Base-by-base conservation (phyloP, 2,888 invertebrate species). In the Aphrophora alni region DNA sequence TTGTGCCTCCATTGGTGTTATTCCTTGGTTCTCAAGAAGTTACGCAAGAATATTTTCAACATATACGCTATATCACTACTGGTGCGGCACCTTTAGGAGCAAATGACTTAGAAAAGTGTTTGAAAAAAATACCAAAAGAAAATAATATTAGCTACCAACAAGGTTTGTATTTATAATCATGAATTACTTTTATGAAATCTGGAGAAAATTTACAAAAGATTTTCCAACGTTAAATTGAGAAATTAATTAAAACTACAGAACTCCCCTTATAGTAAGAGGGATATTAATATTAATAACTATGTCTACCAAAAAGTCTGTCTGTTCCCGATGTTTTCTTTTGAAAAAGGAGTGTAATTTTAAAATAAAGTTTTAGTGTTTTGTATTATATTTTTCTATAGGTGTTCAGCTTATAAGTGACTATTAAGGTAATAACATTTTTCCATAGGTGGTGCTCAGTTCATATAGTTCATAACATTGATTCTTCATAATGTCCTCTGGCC, bases 11-110 rank as follows among this genome's bases (percentile, higher is more conserved):
- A 0, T 89, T 96, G 7, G 88, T 95, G 25, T 89, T 94, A 1
- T 95, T 95, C 88, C 87, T 96, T 81, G 93, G 93, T 0, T 92
- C 93, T 21, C 93, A 94, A 87, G 94, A 95, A 0, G 92, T 95
- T 5, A 91, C 90, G 76, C 90, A 91, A 83, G 80, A 82, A 7
- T 83, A 82, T 17, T 73, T 84, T 21, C 77, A 79, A 28, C 70
- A 75, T n/a, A 89, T 96, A 0, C 90, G 91, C 80, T 89, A 90
- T 3, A 90, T 95, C 28, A 91, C 93, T 86, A 92, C 92, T 12
- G 95, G 94, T 0, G 95, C 95, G 0, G 95, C 95, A 0, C 94
- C 95, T 10, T 84, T 86, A 21, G 86, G 87, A 10, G 82, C 82
- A 38, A 26, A 38, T 71, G 77, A 78, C n/a, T 26, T 71, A 27